phyloP scores from a whole-genome alignment of 2,888 invertebrate genomes.

The Aphodius sticticus region DNA sequence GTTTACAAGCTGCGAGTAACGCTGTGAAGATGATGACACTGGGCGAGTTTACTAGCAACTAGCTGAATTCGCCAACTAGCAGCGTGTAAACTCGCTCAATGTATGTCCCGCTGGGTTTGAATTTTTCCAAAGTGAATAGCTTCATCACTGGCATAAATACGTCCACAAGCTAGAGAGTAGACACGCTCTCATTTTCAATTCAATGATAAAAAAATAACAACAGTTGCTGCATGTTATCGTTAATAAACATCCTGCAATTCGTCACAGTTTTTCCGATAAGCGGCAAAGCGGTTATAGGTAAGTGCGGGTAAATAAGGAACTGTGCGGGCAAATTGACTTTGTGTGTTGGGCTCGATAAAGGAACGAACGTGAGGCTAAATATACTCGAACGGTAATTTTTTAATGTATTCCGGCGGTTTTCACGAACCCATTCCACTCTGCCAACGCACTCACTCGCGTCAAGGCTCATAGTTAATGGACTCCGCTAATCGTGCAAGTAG shows the following conservation, averaged over 20 bases:
- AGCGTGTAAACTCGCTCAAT: too few species aligned
- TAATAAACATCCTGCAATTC: neutral
- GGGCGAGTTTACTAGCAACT: too few species aligned
- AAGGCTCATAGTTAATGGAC: neutral
- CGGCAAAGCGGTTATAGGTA: neutral
- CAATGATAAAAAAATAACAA: neutral
- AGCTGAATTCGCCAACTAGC: too few species aligned
- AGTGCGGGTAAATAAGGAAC: neutral
- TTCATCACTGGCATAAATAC: neutral
- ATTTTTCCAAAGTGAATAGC: too few species aligned
- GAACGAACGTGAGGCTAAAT: neutral
- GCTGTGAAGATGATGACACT: too few species aligned
- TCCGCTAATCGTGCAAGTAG: conserved; percentile 4
- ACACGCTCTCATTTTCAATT: neutral
- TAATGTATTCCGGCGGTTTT: neutral
- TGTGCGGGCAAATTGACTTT: neutral
- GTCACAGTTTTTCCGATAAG: neutral
- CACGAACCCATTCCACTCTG: neutral
- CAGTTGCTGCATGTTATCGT: neutral
- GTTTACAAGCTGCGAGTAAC: too few species aligned
- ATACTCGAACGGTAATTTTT: neutral
- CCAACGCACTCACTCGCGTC: neutral
- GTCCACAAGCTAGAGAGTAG: neutral
- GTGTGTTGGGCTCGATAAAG: neutral
- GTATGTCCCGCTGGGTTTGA: too few species aligned